Percentiles rank a stretch among this genome's conserved stretches.
Evolutionary conservation across 2,797 vertebrate species (phyloP).

Genomic region (Notoglanidium macrostoma): DNA sequence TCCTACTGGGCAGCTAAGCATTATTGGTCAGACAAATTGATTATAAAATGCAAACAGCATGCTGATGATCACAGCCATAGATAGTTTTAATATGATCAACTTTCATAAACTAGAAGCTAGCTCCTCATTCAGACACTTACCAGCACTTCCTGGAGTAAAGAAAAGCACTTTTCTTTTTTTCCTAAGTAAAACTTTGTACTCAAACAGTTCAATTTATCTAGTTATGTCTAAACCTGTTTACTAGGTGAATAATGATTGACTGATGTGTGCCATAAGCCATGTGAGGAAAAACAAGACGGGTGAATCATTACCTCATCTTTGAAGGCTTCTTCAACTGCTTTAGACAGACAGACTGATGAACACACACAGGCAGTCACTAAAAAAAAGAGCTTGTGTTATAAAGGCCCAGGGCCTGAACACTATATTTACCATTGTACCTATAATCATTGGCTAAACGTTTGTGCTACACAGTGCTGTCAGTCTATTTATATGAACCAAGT

Average conservation of each 20-base stretch:
- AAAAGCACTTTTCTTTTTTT: conserved; percentile 20
- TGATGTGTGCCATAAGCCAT: conserved; percentile 39
- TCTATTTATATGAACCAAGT: not conserved
- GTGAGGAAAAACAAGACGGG: not conserved
- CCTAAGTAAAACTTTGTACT: not conserved
- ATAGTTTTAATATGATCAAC: no score
- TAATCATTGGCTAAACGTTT: not conserved
- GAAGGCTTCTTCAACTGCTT: not conserved
- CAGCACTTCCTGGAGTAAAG: conserved; percentile 2
- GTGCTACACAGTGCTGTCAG: not conserved
- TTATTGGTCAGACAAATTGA: not conserved
- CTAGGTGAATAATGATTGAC: conserved; percentile 57
- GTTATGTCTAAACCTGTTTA: conserved; percentile 37
- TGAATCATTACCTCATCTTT: conserved; percentile 15
- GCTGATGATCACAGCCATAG: not conserved
- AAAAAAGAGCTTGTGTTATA: not conserved
- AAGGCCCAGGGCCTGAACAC: not conserved
- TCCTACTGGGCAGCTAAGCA: not conserved
- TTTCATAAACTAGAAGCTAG: not conserved
- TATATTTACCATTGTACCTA: not conserved
- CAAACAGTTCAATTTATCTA: conserved; percentile 5
- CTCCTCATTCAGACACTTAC: conserved; percentile 20
- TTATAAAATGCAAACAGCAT: not conserved
- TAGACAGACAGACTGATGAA: not conserved
- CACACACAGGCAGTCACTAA: not conserved